A percentile compares a stretch with the other conserved stretches of the same genome.
phyloP scores from a whole-genome alignment of 2,113 vertebrate species.

The Tupaia chinensis region DNA sequence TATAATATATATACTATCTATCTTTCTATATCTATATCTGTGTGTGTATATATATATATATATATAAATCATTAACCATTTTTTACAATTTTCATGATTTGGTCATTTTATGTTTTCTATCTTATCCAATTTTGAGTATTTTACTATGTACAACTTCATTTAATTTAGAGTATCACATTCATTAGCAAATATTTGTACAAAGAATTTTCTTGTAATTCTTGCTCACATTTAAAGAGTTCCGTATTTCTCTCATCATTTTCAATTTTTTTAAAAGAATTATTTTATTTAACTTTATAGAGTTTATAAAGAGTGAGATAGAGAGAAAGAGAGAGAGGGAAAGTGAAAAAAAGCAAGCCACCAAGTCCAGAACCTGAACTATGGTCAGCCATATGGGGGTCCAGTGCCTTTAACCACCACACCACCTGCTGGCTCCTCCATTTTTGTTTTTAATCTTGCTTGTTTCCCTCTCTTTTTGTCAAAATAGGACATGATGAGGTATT shows the following conservation, averaged over 20 bases:
- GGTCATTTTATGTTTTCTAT: not conserved
- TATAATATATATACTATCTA: no score
- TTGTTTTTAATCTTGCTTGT: not conserved
- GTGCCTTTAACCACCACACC: no score
- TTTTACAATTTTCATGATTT: not conserved
- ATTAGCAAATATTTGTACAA: not conserved
- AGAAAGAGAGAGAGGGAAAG: no score
- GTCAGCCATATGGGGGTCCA: no score
- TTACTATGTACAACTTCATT: not conserved
- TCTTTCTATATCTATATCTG: no score
- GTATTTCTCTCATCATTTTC: not conserved
- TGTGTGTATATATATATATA: no score
- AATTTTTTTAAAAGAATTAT: no score
- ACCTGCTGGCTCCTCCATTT: no score
- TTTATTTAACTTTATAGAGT: no score
- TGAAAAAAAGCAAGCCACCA: no score
- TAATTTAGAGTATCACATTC: not conserved
- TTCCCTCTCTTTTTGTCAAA: not conserved
- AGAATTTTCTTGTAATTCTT: not conserved
- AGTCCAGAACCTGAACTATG: no score
- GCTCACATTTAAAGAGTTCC: not conserved
- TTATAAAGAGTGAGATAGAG: no score
- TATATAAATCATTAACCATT: not conserved
- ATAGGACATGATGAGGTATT: not conserved
- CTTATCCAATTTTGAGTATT: not conserved